Base-by-base conservation (phyloP, 2,113 vertebrate species). In the Brienomyrus longianalis region DNA sequence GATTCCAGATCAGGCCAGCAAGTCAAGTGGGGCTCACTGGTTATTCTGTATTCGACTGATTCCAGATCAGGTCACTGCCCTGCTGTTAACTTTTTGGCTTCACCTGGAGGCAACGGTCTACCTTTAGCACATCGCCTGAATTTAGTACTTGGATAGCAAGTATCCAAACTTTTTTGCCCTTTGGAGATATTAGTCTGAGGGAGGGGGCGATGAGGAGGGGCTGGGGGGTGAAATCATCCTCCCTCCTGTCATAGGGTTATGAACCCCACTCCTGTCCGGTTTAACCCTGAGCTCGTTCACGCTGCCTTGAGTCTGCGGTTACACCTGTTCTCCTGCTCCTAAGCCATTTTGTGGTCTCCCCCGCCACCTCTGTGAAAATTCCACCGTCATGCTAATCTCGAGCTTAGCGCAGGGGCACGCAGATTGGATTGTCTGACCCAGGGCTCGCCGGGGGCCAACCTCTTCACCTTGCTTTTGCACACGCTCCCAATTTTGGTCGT, bases 381-480 rank as follows among this genome's bases (percentile, higher is more conserved):
- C 43, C 48, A 31, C 35, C 45, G 5, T 59, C 70, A 90, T 90
- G 86, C 85, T 90, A 88, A 90, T 88, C 11, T 31, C 11, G 5
- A 59, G 80, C 77, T 83, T 15, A 23, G 39, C 23, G 15, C 15
- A 0, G 19, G 66, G 48, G 5, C 48, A n/a, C 47, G 5, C 52
- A 80, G 86, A 90, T 90, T 83, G 86, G 90, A 90, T 90, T 90
- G n/a, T 83, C 3, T 87, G 62, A 74, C 50, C n/a, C 23, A 43
- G 70, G 90, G 74, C 51, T 90, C 43, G 45, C 50, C 17, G 11
- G 23, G 35, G 39, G 13, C 51, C 31, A 19, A 84, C 90, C 87
- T 74, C 77, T 50, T 89, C 74, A 87, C 89, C 89, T 87, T 77
- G 77, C 59, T 87, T 77, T 74, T 77, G 84, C 84, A 51, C 31